Conservation (phyloP, 1,140 invertebrate species). For the Papilio machaon region DNA sequence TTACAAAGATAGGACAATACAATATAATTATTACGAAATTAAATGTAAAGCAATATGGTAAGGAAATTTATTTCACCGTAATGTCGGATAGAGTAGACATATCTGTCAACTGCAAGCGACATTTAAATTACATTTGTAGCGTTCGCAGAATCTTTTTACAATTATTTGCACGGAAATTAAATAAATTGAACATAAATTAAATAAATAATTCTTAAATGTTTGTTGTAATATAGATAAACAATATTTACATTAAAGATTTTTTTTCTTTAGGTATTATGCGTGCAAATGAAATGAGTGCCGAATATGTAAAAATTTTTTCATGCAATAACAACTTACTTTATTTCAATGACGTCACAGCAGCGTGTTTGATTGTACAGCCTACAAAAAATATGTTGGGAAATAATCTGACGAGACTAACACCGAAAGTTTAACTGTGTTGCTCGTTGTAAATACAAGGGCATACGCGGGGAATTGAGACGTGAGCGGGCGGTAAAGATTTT, state of each 20-base stretch:
- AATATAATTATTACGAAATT: background rate
- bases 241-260: too few species aligned
- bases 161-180: background rate
- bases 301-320: too few species aligned
- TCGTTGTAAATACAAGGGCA: background rate
- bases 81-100: background rate
- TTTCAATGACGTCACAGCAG: background rate
- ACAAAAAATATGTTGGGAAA: background rate
- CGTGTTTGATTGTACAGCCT: background rate
- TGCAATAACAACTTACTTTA: background rate
- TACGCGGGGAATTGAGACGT: too few species aligned
- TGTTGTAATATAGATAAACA: background rate
- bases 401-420: background rate
- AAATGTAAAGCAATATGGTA: background rate
- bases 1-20: background rate
- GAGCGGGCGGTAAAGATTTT: background rate
- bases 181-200: background rate
- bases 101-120: background rate
- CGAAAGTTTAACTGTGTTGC: background rate
- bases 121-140: background rate
- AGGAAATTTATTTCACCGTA: background rate
- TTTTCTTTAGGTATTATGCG: too few species aligned
- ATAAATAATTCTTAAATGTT: too few species aligned
- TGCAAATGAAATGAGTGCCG: too few species aligned
- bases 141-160: background rate